phyloP scores from a whole-genome alignment of 2,113 vertebrate species.

The Anseranas semipalmata region DNA sequence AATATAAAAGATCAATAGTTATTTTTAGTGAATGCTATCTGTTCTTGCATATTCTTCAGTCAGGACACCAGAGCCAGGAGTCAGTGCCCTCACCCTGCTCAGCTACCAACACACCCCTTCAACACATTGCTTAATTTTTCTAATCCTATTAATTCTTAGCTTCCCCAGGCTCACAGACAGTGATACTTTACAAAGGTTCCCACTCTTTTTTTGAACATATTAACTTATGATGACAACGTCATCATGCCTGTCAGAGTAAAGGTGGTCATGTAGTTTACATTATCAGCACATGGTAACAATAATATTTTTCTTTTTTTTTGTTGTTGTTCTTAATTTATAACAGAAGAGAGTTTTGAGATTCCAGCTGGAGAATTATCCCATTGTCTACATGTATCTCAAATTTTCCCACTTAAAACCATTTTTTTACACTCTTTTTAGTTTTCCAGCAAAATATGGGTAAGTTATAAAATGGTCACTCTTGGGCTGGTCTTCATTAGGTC shows the following conservation, averaged over 20 bases:
- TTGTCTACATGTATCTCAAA: neutral
- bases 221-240: neutral
- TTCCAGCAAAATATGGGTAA: neutral
- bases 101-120: neutral
- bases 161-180: neutral
- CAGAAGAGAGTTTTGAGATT: neutral
- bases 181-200: neutral
- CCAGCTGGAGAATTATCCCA: neutral
- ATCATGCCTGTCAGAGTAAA: neutral
- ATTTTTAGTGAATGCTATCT: neutral
- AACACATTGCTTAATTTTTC: neutral
- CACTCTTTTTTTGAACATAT: neutral
- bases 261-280: neutral
- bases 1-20: neutral
- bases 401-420: neutral
- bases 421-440: neutral
- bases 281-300: neutral
- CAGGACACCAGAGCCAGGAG: neutral
- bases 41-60: neutral
- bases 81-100: neutral
- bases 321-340: neutral
- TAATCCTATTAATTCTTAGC: neutral
- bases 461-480: neutral
- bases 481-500: neutral
- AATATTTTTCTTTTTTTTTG: neutral